Evolutionary conservation across 2,113 vertebrate genomes (phyloP).

Genomic region (Serinus canaria): DNA sequence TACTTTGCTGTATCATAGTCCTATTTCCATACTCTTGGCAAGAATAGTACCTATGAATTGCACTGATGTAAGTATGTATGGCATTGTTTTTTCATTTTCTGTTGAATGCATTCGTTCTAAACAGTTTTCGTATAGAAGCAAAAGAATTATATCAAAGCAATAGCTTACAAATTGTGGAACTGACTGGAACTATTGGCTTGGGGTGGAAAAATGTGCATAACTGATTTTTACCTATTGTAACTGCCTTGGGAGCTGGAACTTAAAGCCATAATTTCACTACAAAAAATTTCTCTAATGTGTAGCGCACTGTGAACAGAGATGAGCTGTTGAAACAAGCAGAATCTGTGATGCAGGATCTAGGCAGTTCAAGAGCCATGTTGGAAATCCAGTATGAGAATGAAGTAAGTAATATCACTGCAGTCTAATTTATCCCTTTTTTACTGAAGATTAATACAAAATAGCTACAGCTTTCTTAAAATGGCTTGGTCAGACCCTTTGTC

Average conservation of each 20-base stretch:
- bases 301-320: slow-evolving; percentile 99
- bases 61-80: background rate
- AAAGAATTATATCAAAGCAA: background rate
- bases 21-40: background rate
- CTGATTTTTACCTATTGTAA: background rate
- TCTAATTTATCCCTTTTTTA: slow-evolving; percentile 5
- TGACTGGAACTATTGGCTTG: background rate
- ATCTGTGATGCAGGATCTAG: slow-evolving; percentile 98
- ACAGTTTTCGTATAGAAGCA: background rate
- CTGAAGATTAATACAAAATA: background rate
- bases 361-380: slow-evolving; percentile 97
- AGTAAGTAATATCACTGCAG: slow-evolving; percentile 76
- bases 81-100: background rate
- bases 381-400: slow-evolving; percentile 99
- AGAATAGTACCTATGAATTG: background rate
- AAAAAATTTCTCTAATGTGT: slow-evolving; percentile 40
- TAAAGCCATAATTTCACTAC: slow-evolving; percentile 19
- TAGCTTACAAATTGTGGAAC: background rate
- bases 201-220: background rate
- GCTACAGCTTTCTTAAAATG: background rate
- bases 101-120: background rate
- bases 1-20: background rate
- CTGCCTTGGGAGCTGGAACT: slow-evolving; percentile 16
- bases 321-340: slow-evolving; percentile 97
- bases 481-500: background rate